Conservation (phyloP, 2,113 vertebrate species). For the Aix galericulata region DNA sequence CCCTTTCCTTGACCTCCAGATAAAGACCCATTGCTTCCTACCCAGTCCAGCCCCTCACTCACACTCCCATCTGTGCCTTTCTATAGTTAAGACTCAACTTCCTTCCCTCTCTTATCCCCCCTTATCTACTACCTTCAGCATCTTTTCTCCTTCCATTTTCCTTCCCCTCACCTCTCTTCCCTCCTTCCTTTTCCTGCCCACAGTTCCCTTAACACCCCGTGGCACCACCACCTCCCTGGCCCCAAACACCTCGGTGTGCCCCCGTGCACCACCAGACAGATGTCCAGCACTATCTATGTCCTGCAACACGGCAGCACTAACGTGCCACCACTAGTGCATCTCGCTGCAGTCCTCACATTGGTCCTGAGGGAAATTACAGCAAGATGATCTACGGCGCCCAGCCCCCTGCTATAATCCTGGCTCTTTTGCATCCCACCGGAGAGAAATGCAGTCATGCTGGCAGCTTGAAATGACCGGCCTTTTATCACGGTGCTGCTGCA, state of each 20-base stretch:
- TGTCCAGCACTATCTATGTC: not conserved
- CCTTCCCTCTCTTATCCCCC: not conserved
- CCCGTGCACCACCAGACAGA: not conserved
- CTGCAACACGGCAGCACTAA: slow-evolving; percentile 66
- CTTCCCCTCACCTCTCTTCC: not conserved
- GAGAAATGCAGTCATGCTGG: accelerated
- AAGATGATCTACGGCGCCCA: not conserved
- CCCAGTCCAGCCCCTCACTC: not conserved
- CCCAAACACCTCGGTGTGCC: slow-evolving; percentile 36
- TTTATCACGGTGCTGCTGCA: not conserved
- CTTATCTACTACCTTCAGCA: not conserved
- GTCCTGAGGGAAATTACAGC: slow-evolving; percentile 8
- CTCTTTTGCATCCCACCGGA: not conserved
- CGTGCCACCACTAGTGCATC: not conserved
- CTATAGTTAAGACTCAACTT: not conserved
- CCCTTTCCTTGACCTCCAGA: slow-evolving; percentile 22
- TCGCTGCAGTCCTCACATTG: not conserved
- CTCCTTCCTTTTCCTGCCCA: slow-evolving; percentile 11
- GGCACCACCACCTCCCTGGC: too few relatives aligned
- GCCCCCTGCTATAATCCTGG: not conserved
- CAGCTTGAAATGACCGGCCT: not conserved
- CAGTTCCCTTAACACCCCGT: slow-evolving; percentile 65
- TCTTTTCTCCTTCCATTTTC: not conserved
- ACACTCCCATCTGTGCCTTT: not conserved
- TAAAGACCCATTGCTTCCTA: not conserved